Conservation (phyloP, 2,888 invertebrate genomes). For the Caenorhabditis wallacei region DNA sequence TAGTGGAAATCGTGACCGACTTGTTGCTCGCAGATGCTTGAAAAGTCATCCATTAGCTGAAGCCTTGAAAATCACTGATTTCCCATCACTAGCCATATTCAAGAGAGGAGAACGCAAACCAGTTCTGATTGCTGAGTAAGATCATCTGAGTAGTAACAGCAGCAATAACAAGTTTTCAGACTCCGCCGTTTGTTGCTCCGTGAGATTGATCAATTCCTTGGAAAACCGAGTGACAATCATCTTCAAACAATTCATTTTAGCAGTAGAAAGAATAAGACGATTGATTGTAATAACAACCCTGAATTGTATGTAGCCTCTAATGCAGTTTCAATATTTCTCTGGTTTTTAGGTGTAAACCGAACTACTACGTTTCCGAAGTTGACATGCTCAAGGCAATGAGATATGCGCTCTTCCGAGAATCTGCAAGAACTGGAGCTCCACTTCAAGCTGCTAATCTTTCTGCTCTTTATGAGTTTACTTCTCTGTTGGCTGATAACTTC, state of each 20-base stretch:
- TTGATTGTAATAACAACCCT: slow-evolving; percentile 73
- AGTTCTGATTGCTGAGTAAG: slow-evolving; percentile 78
- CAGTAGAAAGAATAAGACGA: slow-evolving; percentile 70
- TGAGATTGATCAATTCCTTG: slow-evolving; percentile 78
- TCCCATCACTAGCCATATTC: slow-evolving; percentile 81
- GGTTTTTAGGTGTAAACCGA: slow-evolving; percentile 74
- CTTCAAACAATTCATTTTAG: slow-evolving; percentile 70
- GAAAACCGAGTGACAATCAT: slow-evolving; percentile 52
- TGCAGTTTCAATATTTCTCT: neutral
- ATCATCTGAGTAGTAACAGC: neutral
- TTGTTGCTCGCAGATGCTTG: slow-evolving; percentile 76
- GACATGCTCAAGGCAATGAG: slow-evolving; percentile 82
- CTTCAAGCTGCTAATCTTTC: slow-evolving; percentile 80
- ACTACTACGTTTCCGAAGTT: slow-evolving; percentile 80
- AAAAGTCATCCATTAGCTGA: slow-evolving; percentile 78
- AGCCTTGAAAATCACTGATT: slow-evolving; percentile 80
- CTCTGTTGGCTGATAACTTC: slow-evolving; percentile 76
- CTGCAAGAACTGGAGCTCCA: slow-evolving; percentile 73
- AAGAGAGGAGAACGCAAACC: slow-evolving; percentile 79
- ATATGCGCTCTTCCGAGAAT: slow-evolving; percentile 72
- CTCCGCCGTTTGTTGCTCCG: slow-evolving; percentile 78
- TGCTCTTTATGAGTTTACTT: slow-evolving; percentile 79
- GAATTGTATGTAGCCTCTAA: slow-evolving; percentile 64
- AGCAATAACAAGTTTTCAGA: slow-evolving; percentile 65
- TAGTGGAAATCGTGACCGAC: slow-evolving; percentile 70